Base-by-base conservation (phyloP, 1,140 invertebrate species). In the Capitella teleta region DNA sequence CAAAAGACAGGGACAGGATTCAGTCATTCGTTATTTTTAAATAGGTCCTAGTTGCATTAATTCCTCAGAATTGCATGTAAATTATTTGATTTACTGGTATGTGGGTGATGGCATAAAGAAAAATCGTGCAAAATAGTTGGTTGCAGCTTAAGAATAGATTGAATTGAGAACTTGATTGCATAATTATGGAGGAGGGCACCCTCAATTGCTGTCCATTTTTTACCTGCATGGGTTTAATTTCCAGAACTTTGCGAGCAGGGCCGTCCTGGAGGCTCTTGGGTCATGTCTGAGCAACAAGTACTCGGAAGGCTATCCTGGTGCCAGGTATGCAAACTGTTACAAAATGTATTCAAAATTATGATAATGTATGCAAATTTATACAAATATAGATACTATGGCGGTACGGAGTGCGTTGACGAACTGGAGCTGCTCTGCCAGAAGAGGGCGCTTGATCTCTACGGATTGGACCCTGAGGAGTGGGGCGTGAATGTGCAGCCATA, bases 401-500 rank as follows among this genome's bases (percentile, higher is more conserved):
- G 95, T 21, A 97, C 95, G 78, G 87, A 98, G 75, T 84, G 79
- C 59, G 94, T 98, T 56, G 95, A 98, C 76, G 73, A 95, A 76
- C 80, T 98, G 37, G 95, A 98, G 75, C 60, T 80, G 5, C 67
- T 98, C 18, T 86, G 86, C 49, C 91, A 96, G 70, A 81, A 87
- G 61, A 76, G 94, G 45, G 81, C 87, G 14, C 73, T 97, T 23
- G 79, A 89, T 67, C 81, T 87, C 1, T 98, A 82, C 68, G 80
- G 78, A 58, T 74, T 97, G 14, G 78, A 82, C 62, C 75, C 83
- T 5, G 82, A 84, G 40, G 72, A 90, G 71, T 98, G 95, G 95
- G 93, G 93, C 36, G 90, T 95, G 2, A 98, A 98, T 78, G 94
- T 98, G 4, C 95, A 98, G 66, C 87, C 93, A 1, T 89, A 94